phyloP scores from a whole-genome alignment of 2,797 vertebrate genomes.

The Iguana delicatissima region DNA sequence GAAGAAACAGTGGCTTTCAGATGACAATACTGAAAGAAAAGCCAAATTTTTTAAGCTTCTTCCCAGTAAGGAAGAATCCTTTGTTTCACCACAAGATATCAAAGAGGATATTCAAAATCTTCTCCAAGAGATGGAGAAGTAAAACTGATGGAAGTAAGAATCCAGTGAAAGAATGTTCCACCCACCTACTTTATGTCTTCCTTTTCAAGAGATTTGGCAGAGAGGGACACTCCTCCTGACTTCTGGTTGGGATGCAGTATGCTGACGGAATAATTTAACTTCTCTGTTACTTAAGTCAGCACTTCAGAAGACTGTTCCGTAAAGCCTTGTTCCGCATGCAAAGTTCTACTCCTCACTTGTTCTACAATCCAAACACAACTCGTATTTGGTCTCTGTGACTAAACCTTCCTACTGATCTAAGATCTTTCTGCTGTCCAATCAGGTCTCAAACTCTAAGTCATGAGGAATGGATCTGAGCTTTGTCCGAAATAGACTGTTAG shows the following conservation, averaged over 20 bases:
- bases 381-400: neutral
- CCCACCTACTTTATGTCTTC: neutral
- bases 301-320: neutral
- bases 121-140: neutral
- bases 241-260: neutral
- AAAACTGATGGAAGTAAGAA: neutral
- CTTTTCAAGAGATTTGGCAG: neutral
- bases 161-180: neutral
- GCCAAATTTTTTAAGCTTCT: neutral
- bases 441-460: neutral
- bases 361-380: neutral
- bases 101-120: neutral
- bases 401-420: neutral
- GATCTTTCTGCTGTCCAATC: neutral
- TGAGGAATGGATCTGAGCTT: neutral
- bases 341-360: neutral
- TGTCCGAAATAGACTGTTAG: neutral
- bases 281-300: neutral
- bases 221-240: neutral
- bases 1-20: neutral
- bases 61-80: neutral
- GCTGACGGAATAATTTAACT: neutral
- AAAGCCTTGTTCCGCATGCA: neutral
- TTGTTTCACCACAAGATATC: neutral
- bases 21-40: neutral